phyloP scores from a whole-genome alignment of 2,113 vertebrate genomes.

The Neolamprologus cancellatus region DNA sequence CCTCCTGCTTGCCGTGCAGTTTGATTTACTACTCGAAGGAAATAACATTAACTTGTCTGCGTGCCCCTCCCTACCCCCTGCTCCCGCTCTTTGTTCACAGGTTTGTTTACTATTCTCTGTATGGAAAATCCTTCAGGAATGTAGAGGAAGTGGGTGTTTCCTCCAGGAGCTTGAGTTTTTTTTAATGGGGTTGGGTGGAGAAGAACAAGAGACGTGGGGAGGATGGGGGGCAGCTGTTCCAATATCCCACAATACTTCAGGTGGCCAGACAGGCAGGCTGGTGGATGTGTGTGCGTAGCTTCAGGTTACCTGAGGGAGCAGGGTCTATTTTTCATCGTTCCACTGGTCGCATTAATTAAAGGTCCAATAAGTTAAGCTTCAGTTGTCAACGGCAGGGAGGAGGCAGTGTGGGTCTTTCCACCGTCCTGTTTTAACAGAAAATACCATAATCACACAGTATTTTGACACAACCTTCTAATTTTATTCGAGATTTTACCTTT shows the following conservation, averaged over 20 bases:
- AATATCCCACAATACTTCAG: conserved; percentile 49
- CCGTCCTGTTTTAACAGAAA: not conserved
- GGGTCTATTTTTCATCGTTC: conserved; percentile 13
- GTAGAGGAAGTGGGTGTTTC: conserved; percentile 69
- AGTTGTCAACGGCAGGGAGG: conserved; percentile 5
- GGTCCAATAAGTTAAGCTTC: conserved; percentile 12
- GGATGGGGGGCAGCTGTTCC: not conserved
- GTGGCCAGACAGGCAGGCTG: conserved; percentile 22
- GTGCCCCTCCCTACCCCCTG: not conserved
- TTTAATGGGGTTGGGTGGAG: conserved; percentile 45
- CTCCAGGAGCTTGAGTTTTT: conserved; percentile 25
- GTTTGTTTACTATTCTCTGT: conserved; percentile 73
- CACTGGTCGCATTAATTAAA: conserved; percentile 39
- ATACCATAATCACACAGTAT: not conserved
- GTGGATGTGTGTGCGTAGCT: not conserved
- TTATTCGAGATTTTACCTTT: not conserved
- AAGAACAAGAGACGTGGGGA: conserved; percentile 10
- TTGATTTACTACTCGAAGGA: conserved; percentile 68
- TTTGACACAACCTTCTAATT: not conserved
- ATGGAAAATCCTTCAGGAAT: conserved; percentile 73
- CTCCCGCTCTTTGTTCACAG: conserved; percentile 45
- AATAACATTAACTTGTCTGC: conserved; percentile 59
- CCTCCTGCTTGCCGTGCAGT: not conserved
- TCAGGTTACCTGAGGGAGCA: conserved; percentile 29
- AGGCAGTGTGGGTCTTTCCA: not conserved